These are phyloP conservation scores for Sparus aurata DNA, from an alignment of 2,797 vertebrate genomes.

Conservation along the genomic window DNA sequence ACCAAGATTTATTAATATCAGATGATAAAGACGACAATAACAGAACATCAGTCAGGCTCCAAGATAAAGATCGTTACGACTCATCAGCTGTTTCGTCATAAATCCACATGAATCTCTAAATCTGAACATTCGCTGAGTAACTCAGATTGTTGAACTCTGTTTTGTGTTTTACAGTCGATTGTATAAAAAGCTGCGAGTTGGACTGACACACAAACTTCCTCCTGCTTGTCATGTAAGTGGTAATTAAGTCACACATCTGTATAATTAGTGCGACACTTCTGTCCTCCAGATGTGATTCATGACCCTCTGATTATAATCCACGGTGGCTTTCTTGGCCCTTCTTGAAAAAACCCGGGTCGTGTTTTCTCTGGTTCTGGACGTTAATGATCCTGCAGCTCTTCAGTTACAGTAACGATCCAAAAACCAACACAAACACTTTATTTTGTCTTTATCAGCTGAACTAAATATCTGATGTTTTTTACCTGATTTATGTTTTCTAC, in stretches of 20 bases:
- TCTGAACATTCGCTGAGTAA: too few species aligned
- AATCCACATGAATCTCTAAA: too few species aligned
- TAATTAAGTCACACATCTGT: background rate
- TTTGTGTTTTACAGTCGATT: background rate
- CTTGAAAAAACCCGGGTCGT: background rate
- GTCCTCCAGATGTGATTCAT: background rate
- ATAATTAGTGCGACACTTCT: background rate
- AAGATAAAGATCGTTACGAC: background rate
- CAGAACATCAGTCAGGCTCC: too few species aligned
- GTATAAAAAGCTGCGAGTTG: background rate
- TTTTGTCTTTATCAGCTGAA: too few species aligned
- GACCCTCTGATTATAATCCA: background rate
- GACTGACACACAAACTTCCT: background rate
- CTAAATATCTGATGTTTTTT: too few species aligned
- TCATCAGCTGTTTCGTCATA: background rate
- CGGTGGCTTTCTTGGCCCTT: background rate
- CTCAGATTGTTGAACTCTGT: background rate
- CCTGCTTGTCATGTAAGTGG: background rate
- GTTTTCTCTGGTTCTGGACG: background rate
- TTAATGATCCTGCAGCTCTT: background rate
- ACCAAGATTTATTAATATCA: too few species aligned
- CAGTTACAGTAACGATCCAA: background rate
- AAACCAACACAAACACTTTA: too few species aligned
- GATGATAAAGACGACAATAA: too few species aligned
- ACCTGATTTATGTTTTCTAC: too few species aligned